Percentiles rank a stretch among this genome's conserved stretches.
phyloP scores from a whole-genome alignment of 2,888 invertebrate species.

The Xestia xanthographa region DNA sequence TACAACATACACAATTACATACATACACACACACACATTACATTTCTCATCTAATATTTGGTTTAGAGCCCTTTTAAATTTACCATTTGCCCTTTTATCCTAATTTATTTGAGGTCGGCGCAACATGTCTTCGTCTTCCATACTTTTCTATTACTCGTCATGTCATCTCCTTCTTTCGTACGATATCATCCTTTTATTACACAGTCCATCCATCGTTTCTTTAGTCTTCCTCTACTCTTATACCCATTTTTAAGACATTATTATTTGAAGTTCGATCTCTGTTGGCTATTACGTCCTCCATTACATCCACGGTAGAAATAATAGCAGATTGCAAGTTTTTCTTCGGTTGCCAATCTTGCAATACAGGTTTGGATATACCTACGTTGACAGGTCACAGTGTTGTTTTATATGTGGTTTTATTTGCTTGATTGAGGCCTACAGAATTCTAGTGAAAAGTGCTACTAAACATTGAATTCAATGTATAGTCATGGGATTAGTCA shows the following conservation, averaged over 20 bases:
- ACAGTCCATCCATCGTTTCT: background rate
- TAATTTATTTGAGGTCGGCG: background rate
- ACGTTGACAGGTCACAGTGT: slow-evolving; percentile 20
- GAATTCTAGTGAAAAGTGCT: background rate
- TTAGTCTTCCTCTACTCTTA: background rate
- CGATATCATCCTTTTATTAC: background rate
- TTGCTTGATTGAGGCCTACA: background rate
- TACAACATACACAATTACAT: too few relatives aligned
- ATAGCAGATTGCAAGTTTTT: slow-evolving; percentile 24
- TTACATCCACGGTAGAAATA: background rate
- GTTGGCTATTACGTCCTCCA: slow-evolving; percentile 5
- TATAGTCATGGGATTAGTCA: background rate
- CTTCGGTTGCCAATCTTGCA: slow-evolving; percentile 12
- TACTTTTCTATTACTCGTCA: background rate
- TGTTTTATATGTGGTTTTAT: background rate
- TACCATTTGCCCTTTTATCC: too few relatives aligned
- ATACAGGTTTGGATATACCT: slow-evolving; percentile 19
- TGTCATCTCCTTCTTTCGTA: background rate
- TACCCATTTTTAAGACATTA: background rate
- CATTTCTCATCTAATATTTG: too few relatives aligned
- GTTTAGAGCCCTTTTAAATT: too few relatives aligned
- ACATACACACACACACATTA: too few relatives aligned
- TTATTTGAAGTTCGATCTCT: slow-evolving; percentile 1
- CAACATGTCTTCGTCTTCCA: background rate
- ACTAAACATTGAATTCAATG: background rate